These are phyloP conservation scores for Colletes latitarsis DNA, from an alignment of 1,140 invertebrate species.

Conservation along the genomic window DNA sequence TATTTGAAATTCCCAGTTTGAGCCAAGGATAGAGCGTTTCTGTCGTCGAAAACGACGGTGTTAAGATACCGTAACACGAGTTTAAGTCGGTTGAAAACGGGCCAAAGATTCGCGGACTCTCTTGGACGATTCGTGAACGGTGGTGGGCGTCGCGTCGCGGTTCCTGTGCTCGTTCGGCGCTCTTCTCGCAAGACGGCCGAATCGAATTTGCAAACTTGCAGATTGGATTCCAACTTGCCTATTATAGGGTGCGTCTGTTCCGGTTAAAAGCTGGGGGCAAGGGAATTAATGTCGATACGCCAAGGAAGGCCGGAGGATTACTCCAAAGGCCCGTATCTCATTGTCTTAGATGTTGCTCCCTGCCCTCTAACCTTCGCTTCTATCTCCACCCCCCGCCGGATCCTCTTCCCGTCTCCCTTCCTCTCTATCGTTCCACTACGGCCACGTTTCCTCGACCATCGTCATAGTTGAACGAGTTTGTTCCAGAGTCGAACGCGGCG, in stretches of 20 bases:
- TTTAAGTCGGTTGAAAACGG: too few relatives aligned
- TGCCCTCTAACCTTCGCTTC: conserved; percentile 50
- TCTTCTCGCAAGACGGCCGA: conserved; percentile 71
- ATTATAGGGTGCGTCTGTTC: conserved; percentile 82
- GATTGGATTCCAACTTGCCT: conserved; percentile 82
- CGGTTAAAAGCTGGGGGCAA: conserved; percentile 80
- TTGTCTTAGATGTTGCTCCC: conserved; percentile 71
- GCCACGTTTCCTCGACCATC: conserved; percentile 17
- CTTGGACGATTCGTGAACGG: too few relatives aligned
- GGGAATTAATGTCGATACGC: conserved; percentile 82
- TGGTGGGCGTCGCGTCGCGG: too few relatives aligned
- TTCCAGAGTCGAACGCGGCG: neutral
- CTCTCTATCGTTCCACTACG: neutral
- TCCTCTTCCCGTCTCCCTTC: neutral
- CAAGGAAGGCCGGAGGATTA: conserved; percentile 79
- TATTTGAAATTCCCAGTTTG: too few relatives aligned
- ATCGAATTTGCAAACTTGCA: conserved; percentile 83
- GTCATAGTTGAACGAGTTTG: conserved; percentile 44
- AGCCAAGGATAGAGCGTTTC: too few relatives aligned
- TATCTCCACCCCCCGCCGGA: neutral
- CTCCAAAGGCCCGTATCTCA: conserved; percentile 73
- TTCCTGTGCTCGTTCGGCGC: neutral
- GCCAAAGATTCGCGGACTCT: too few relatives aligned
- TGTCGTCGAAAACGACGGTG: too few relatives aligned
- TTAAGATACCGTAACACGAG: too few relatives aligned